Percentiles rank a stretch among this genome's conserved stretches.
Evolutionary conservation across 2,113 vertebrate genomes (phyloP).

Genomic region (Motacilla alba): DNA sequence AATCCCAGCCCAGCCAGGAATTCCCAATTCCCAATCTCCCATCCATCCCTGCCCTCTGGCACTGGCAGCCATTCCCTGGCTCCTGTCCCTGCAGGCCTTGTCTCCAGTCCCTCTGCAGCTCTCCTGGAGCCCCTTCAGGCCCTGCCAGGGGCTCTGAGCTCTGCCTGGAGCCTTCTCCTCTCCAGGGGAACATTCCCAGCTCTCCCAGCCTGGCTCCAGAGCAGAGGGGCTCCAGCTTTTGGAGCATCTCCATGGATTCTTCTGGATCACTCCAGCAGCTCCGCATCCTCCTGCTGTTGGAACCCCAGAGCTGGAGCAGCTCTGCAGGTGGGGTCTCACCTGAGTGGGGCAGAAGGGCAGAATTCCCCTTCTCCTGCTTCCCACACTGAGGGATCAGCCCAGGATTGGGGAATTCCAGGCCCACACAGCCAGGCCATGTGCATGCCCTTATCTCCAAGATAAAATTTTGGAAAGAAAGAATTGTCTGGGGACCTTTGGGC

Average conservation of each 20-base stretch:
- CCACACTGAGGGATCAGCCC: not conserved
- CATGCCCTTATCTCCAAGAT: not conserved
- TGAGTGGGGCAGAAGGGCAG: not conserved
- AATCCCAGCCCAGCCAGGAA: not conserved
- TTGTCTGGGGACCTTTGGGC: not conserved
- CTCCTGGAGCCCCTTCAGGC: not conserved
- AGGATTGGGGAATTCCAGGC: no score
- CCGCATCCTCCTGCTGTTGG: not conserved
- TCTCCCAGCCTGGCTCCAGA: not conserved
- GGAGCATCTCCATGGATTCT: not conserved
- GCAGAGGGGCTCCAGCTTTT: not conserved
- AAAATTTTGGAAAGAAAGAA: not conserved
- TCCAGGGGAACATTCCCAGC: not conserved
- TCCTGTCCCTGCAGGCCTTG: not conserved
- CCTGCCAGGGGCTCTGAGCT: not conserved
- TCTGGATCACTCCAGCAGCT: not conserved
- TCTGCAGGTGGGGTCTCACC: not conserved
- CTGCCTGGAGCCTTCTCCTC: not conserved
- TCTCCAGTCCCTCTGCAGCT: not conserved
- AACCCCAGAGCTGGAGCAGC: not conserved
- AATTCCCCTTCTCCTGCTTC: not conserved
- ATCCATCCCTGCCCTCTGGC: not conserved
- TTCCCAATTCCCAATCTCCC: not conserved
- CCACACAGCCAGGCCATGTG: not conserved
- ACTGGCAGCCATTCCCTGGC: not conserved